Evolutionary conservation across 2,797 vertebrate species (phyloP).

Genomic region (Platalea minor): DNA sequence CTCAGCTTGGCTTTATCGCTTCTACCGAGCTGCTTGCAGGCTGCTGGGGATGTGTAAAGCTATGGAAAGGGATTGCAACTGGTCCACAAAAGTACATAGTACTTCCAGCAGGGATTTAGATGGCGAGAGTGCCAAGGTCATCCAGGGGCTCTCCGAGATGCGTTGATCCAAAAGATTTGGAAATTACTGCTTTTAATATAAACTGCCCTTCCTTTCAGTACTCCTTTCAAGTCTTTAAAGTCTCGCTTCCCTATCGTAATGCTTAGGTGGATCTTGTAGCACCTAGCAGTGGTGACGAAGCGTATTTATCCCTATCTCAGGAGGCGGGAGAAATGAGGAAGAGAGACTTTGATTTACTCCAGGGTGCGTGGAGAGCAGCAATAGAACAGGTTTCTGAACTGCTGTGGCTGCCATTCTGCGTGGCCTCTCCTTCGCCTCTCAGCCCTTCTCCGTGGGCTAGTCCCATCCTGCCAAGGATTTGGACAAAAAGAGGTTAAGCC

Average conservation of each 20-base stretch:
- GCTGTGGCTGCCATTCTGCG: rapidly evolving
- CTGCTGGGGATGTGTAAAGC: not conserved
- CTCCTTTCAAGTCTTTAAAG: not conserved
- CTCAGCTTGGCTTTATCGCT: not conserved
- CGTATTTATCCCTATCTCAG: not conserved
- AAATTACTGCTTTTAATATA: not conserved
- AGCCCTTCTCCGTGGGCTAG: not conserved
- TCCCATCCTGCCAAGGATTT: not conserved
- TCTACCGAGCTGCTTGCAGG: rapidly evolving
- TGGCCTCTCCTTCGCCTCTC: not conserved
- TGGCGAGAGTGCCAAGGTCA: not conserved
- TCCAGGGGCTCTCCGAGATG: not conserved
- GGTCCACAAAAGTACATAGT: not conserved
- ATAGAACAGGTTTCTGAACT: not conserved
- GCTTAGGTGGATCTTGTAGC: not conserved
- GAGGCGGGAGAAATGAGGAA: not conserved
- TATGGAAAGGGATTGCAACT: not conserved
- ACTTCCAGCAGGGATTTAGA: not conserved
- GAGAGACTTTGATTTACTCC: not conserved
- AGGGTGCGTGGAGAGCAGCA: rapidly evolving
- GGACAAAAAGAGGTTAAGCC: not conserved
- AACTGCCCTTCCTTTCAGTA: not conserved
- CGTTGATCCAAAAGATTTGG: not conserved
- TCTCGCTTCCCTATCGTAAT: not conserved
- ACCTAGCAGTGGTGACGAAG: not conserved